Evolutionary conservation across 2,888 invertebrate genomes (phyloP), one percentile per base, ranked within the genome.

Genomic region (Selenia dentaria): DNA sequence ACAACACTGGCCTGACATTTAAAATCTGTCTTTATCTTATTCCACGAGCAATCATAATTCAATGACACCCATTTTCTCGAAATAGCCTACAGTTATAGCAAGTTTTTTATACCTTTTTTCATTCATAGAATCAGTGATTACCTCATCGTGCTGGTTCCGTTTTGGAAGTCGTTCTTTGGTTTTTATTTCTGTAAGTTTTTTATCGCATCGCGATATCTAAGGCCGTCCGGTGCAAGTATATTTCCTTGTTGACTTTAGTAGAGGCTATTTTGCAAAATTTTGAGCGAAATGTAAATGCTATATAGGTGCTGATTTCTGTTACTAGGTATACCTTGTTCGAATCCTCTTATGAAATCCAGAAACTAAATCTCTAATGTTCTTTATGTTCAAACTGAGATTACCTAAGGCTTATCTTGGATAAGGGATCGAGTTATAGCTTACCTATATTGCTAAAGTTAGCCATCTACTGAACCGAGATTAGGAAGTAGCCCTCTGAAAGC

Each of bases 91-190:
- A 69, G 75, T 77, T 75, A 76, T 16, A 25, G 14, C 8, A 28
- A 26, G 36, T 20, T 44, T 41, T 53, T 38, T 47, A 14, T 46
- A 8, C 72, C 40, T 74, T 78, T 79, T 79, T 81, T 83, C 79
- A 83, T 84, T 84, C 77, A 83, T 74, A 74, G 68, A 73, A 67
- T 45, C 50, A 57, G 37, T 56, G 79, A 78, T 83, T 83, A 79
- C 79, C 72, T 86, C 86, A 86, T 72, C 60, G 69, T 74, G 71
- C 13, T 22, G 10, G 69, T 70, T 75, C 58, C 51, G 67, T 67
- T 76, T 76, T 70, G 48, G 43, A 27, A 41, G 34, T 25, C 25
- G 10, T 38, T 33, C 29, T 47, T 54, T 31, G 57, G 50, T 37
- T 16, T 57, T 62, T 65, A 59, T 62, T 47, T 59, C 62, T 45